Evolutionary conservation across 2,888 invertebrate genomes (phyloP).

Genomic region (Glaucopsyche alexis): DNA sequence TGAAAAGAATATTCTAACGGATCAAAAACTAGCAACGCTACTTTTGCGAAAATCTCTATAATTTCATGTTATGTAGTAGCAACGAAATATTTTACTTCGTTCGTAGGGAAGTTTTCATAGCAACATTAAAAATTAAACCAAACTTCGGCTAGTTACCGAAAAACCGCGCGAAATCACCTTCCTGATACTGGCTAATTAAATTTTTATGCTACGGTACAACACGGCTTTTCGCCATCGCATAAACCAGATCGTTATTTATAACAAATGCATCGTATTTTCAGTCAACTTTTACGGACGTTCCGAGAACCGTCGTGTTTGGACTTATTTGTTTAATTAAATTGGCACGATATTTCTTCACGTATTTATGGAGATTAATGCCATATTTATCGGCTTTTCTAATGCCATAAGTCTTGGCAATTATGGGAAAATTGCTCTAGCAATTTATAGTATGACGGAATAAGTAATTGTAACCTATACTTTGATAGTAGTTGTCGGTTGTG

Average conservation of each 20-base stretch:
- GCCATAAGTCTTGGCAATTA: conserved; percentile 24
- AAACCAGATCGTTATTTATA: conserved; percentile 24
- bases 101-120: neutral
- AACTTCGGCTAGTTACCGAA: neutral
- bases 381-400: conserved; percentile 23
- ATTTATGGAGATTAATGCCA: conserved; percentile 22
- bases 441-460: conserved; percentile 41
- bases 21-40: too few relatives aligned
- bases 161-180: conserved; percentile 11
- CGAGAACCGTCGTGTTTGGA: conserved; percentile 35
- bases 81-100: too few relatives aligned
- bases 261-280: conserved; percentile 22
- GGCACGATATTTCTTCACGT: conserved; percentile 34
- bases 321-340: conserved; percentile 44
- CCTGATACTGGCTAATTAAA: conserved; percentile 22
- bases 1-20: too few relatives aligned
- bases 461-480: conserved; percentile 13
- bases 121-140: neutral
- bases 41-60: too few relatives aligned
- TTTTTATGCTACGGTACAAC: conserved; percentile 11
- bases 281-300: conserved; percentile 1
- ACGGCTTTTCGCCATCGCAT: conserved; percentile 20
- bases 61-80: too few relatives aligned
- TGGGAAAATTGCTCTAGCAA: conserved; percentile 28
- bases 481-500: neutral